These are phyloP conservation scores for Whitmania pigra DNA, from an alignment of 1,140 invertebrate species.

Conservation along the genomic window DNA sequence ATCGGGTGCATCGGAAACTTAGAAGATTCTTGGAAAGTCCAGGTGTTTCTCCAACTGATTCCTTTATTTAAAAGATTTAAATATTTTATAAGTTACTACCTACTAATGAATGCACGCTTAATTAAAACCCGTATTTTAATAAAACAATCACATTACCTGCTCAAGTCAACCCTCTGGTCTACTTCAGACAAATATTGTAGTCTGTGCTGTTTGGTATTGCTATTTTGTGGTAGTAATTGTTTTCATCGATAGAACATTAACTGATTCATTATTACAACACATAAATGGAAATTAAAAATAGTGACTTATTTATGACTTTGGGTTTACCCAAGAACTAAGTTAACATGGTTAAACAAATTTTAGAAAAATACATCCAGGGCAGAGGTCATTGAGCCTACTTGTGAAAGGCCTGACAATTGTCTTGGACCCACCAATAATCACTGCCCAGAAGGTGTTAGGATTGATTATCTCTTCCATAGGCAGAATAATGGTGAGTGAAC, in stretches of 20 bases:
- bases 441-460: conserved; percentile 63
- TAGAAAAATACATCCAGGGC: conserved; percentile 29
- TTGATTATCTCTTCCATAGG: conserved; percentile 74
- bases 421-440: conserved; percentile 52
- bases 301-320: too few species aligned
- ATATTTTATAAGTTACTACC: too few species aligned
- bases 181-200: too few species aligned
- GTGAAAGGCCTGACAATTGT: conserved; percentile 66
- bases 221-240: background rate
- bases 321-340: too few species aligned
- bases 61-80: too few species aligned
- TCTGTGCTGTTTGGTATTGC: too few species aligned
- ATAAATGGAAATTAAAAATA: too few species aligned
- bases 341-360: background rate
- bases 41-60: conserved; percentile 26
- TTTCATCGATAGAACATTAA: background rate
- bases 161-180: background rate
- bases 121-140: too few species aligned
- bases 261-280: too few species aligned
- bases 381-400: conserved; percentile 51
- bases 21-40: conserved; percentile 44
- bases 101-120: too few species aligned
- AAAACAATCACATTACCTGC: too few species aligned
- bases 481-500: conserved; percentile 35
- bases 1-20: conserved; percentile 45